Evolutionary conservation across 2,888 invertebrate species (phyloP), one percentile per base, ranked within the genome.

Genomic region (Epistrophe grossulariae): DNA sequence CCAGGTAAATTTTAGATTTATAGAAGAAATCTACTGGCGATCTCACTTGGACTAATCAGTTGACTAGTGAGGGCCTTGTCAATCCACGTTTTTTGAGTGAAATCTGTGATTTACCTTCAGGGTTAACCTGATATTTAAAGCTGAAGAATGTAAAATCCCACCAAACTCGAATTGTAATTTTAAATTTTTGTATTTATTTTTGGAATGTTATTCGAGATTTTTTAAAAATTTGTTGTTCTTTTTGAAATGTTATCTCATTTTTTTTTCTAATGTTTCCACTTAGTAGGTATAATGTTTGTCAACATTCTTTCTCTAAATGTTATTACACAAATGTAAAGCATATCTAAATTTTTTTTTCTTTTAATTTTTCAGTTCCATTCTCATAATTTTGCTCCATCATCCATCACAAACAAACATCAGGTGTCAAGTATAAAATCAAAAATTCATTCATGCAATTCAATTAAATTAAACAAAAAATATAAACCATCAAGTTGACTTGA

Each of bases 371-470:
- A 40, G 19, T 60, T 60, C 40, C 40, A 11, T 35, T 62, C 15
- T 43, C 17, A 62, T 62, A 62, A 62, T 62, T 62, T 43, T 43
- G 15, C 6, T 40, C 19, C 9, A 40, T 43, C 40, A 62, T 40
- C 43, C 62, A 62, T 40, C 40, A 62, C 2, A 24, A 40, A 24
- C 4, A 48, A 28, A n/a, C 15, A 55, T 35, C 57, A 59, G 19
- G n/a, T 40, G 11, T 28, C 28, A 55, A 11, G 2, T 48, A 0
- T 10, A 3, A 17, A 57, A 38, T 48, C 45, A 60, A 64, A 59
- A 45, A 68, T 17, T 17, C 76, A 76, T 70, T 70, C 74, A 76
- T 70, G 70, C 81, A 76, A 55, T 76, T 76, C 79, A 73, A 80
- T 72, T 60, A 8, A 62, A 43, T 13, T 17, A 17, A 31, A 31